Evolutionary conservation across 2,113 vertebrate species (phyloP).

Genomic region (Myotis yumanensis): DNA sequence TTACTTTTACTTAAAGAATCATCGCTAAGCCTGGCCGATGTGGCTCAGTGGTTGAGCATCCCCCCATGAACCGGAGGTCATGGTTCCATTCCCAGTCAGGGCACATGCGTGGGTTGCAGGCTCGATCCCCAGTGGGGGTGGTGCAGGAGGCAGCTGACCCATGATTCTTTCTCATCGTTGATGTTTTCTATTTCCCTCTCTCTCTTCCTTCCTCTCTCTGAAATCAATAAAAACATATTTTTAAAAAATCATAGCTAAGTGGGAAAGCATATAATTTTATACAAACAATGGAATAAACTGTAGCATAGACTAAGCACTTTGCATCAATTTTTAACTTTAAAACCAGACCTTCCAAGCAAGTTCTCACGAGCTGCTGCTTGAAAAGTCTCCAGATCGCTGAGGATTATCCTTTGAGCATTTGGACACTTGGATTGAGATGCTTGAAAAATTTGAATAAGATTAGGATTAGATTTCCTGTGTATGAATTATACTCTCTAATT

Average conservation of each 20-base stretch:
- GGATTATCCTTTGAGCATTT: not conserved
- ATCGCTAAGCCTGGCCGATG: not conserved
- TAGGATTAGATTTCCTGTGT: not conserved
- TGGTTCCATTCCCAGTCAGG: too few relatives aligned
- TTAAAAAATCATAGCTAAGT: not conserved
- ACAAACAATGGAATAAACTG: not conserved
- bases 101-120: too few relatives aligned
- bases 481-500: not conserved
- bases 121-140: too few relatives aligned
- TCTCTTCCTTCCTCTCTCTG: too few relatives aligned
- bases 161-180: too few relatives aligned
- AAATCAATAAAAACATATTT: too few relatives aligned
- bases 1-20: not conserved
- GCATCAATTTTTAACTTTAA: not conserved
- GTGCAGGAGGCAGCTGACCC: too few relatives aligned
- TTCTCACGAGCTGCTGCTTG: not conserved
- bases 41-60: too few relatives aligned
- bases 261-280: not conserved
- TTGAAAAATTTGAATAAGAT: not conserved
- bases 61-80: too few relatives aligned
- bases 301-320: not conserved
- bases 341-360: not conserved
- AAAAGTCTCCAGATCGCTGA: not conserved
- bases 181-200: too few relatives aligned
- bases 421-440: not conserved